phyloP scores from a whole-genome alignment of 2,113 vertebrate species.

The Morone chrysops region DNA sequence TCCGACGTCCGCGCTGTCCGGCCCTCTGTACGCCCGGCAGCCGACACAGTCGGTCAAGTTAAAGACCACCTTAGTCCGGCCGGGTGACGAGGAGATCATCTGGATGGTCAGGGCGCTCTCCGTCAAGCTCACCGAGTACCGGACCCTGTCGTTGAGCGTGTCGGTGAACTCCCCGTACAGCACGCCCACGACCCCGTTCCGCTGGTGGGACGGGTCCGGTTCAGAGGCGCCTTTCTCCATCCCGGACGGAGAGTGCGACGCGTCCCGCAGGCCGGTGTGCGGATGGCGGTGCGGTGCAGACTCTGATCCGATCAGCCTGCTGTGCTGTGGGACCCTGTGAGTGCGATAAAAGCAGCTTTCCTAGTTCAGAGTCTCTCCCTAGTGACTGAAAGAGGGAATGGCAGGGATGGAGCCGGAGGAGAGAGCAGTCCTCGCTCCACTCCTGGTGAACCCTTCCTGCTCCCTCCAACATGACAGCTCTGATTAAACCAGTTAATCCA shows the following conservation, averaged over 20 bases:
- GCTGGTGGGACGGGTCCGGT: constrained; percentile 69
- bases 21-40: constrained; percentile 75
- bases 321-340: constrained; percentile 70
- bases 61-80: constrained; percentile 75
- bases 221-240: constrained; percentile 78
- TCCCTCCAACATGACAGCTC: not conserved
- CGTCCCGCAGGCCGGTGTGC: constrained; percentile 73
- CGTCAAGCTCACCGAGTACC: constrained; percentile 81
- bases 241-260: constrained; percentile 65
- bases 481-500: not conserved
- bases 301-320: constrained; percentile 54
- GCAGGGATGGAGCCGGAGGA: constrained; percentile 54
- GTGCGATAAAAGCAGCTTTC: constrained; percentile 36
- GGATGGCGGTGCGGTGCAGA: constrained; percentile 69
- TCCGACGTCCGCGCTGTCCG: constrained; percentile 72
- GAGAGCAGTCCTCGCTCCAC: constrained; percentile 5
- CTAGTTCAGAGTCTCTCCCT: constrained; percentile 76
- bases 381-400: constrained; percentile 77
- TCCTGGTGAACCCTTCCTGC: not conserved
- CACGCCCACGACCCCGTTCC: constrained; percentile 67
- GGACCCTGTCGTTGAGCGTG: constrained; percentile 74
- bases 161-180: constrained; percentile 84
- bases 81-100: constrained; percentile 74
- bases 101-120: constrained; percentile 78
- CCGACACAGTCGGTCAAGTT: constrained; percentile 83